Conservation (phyloP, 2,797 vertebrate species). For the Fistularia tabacaria region DNA sequence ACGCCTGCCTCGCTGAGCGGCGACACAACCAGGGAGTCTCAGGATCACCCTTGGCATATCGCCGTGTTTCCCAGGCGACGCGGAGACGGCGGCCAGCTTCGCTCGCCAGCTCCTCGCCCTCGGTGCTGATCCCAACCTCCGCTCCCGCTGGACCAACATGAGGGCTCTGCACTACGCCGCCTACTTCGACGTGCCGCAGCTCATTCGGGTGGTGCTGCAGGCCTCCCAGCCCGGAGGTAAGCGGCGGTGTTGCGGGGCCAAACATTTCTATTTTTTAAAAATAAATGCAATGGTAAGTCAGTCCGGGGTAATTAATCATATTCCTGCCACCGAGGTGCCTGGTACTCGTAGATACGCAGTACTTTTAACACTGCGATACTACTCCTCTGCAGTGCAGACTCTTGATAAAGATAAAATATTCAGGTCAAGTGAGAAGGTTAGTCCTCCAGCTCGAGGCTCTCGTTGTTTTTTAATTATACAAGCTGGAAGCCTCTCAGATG, state of each 20-base stretch:
- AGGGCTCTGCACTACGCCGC: slow-evolving; percentile 96
- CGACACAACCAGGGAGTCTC: too few species aligned
- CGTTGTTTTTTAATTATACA: too few species aligned
- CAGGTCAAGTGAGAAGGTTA: too few species aligned
- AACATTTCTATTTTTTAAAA: slow-evolving; percentile 20
- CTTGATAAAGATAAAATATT: too few species aligned
- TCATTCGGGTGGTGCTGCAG: slow-evolving; percentile 87
- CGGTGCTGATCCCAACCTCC: slow-evolving; percentile 86
- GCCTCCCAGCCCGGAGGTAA: slow-evolving; percentile 89
- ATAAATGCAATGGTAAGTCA: slow-evolving; percentile 10
- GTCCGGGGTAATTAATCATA: slow-evolving; percentile 5
- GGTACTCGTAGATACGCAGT: too few species aligned
- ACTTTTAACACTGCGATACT: too few species aligned
- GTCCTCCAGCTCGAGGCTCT: too few species aligned
- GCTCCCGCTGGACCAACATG: slow-evolving; percentile 99
- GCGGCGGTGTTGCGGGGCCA: slow-evolving; percentile 20
- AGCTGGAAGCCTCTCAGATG: too few species aligned
- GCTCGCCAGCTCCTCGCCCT: slow-evolving; percentile 84
- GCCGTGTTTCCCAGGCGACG: slow-evolving; percentile 78
- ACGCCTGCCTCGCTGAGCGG: too few species aligned
- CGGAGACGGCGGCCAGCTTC: slow-evolving; percentile 85
- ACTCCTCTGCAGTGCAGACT: too few species aligned
- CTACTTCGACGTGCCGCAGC: slow-evolving; percentile 95
- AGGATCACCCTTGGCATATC: not conserved
- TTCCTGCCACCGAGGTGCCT: slow-evolving; percentile 3